phyloP scores from a whole-genome alignment of 1,140 invertebrate genomes.

The Drosophila hydei region DNA sequence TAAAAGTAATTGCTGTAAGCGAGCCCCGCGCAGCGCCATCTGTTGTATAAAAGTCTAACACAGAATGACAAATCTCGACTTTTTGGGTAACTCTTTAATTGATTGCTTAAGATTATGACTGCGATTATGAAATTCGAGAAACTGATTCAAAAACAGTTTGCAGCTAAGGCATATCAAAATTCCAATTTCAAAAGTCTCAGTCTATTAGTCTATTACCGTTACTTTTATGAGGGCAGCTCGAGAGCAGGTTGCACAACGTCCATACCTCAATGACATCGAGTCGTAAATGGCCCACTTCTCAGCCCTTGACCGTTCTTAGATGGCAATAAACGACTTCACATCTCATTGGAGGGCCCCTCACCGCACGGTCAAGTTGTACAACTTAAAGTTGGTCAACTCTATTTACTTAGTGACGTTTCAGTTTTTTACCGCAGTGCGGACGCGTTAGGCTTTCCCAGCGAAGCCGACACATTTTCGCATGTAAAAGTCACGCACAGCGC shows the following conservation, averaged over 20 bases:
- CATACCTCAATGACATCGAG: constrained; percentile 21
- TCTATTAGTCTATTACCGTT: no score
- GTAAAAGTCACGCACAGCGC: constrained; percentile 35
- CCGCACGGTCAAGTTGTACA: neutral
- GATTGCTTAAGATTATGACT: no score
- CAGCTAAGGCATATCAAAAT: neutral
- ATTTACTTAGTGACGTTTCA: constrained; percentile 19
- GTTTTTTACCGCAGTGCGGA: neutral
- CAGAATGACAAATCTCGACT: no score
- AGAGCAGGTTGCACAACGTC: constrained; percentile 2
- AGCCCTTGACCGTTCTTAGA: constrained; percentile 36
- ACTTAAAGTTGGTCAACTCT: neutral
- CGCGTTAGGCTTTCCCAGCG: constrained; percentile 14
- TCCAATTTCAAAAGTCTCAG: no score
- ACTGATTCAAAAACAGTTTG: neutral
- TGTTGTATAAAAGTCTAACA: no score
- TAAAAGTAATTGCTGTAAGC: no score
- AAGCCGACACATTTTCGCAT: constrained; percentile 37
- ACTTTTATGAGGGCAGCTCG: neutral
- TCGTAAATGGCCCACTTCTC: constrained; percentile 26
- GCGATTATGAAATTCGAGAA: no score
- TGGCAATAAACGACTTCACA: constrained; percentile 27
- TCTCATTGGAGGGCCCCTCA: constrained; percentile 23
- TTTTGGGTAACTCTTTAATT: no score
- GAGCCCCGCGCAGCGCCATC: no score